A percentile compares a stretch with the other conserved stretches of the same genome.
phyloP scores from a whole-genome alignment of 1,140 invertebrate genomes.

The Calycopis cecrops region DNA sequence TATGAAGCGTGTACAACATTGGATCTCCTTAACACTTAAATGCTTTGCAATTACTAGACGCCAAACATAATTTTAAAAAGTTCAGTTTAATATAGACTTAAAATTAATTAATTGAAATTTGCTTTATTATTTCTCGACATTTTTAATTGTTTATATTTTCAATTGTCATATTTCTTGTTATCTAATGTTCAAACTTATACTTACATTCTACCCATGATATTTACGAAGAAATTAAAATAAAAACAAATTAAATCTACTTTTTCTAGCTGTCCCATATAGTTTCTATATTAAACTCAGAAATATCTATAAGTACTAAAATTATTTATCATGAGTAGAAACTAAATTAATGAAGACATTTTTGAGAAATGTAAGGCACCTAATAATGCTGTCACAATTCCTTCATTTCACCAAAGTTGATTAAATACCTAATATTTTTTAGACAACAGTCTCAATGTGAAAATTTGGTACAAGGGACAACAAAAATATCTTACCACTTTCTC shows the following conservation, averaged over 20 bases:
- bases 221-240: not conserved
- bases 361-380: slow-evolving; percentile 50
- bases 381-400: slow-evolving; percentile 41
- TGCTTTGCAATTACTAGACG: slow-evolving; percentile 44
- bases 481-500: slow-evolving; percentile 1
- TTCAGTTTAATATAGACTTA: slow-evolving; percentile 5
- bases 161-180: not conserved
- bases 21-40: slow-evolving; percentile 36
- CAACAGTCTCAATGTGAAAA: slow-evolving; percentile 16
- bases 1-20: slow-evolving; percentile 61
- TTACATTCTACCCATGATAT: slow-evolving; percentile 2
- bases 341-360: slow-evolving; percentile 8
- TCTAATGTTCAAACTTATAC: not conserved
- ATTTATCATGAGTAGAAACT: not conserved
- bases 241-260: not conserved
- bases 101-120: slow-evolving; percentile 1
- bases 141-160: not conserved
- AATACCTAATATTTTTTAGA: slow-evolving; percentile 44
- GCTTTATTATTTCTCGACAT: not conserved
- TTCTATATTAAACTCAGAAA: not conserved
- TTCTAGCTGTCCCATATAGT: not conserved
- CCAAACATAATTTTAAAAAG: slow-evolving; percentile 41
- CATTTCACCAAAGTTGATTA: slow-evolving; percentile 38
- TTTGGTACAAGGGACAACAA: slow-evolving; percentile 2
- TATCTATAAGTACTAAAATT: not conserved